Base-by-base conservation (phyloP, 2,113 vertebrate genomes). In the Mirounga angustirostris region DNA sequence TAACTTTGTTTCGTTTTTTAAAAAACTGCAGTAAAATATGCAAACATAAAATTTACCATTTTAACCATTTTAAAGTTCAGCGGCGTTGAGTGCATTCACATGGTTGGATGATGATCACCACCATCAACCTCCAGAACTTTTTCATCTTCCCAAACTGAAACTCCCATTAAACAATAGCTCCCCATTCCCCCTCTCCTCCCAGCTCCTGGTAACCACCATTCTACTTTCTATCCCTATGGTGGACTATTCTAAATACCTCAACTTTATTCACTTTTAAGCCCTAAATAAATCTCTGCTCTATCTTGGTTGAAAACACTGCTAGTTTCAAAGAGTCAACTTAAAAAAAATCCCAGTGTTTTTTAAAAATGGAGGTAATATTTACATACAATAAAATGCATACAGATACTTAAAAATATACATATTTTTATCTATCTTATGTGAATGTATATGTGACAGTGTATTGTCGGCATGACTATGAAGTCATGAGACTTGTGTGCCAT, bases 1-100 rank as follows among this genome's bases (percentile, higher is more conserved):
- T 79, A 82, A 76, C 50, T 83, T 92, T 83, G 12, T 73, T 52
- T 73, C 54, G 30, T 46, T 86, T 78, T 43, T 63, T 22, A 7
- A 84, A 83, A 67, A 24, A 46, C 81, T 36, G 14, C 76, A 58
- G 13, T 74, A 89, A 89, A 93, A 82, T 67, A 59, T 21, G 81
- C 15, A 54, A 74, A 56, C 46, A 43, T 50, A 78, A 78, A 84
- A 76, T 33, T 33, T 78, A 54, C 43, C 33, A 18, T 74, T 79
- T 97, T 82, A 52, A 46, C 33, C 15, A 71, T 69, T 88, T 88
- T 87, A 59, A 69, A 91, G 9, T 40, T 93, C 16, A 59, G 30
- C 30, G 26, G 73, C 46, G 52, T 7, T 61, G 43, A 86, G 16
- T 28, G 36, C 12, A 28, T 22, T 65, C n/a, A 95, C 56, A 52